Evolutionary conservation across 2,888 invertebrate genomes (phyloP).

Genomic region (Drosophila melanocephala): DNA sequence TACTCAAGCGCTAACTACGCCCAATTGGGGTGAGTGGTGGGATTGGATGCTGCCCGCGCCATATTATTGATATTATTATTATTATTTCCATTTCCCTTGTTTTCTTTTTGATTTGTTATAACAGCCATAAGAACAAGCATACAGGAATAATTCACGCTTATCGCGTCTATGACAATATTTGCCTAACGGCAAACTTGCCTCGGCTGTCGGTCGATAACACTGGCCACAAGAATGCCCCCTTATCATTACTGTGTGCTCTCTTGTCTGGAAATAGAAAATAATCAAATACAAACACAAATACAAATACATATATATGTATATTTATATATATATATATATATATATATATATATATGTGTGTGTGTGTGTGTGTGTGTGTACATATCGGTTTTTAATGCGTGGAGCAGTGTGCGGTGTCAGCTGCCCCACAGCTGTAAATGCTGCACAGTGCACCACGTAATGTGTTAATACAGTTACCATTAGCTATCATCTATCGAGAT

Average conservation of each 20-base stretch:
- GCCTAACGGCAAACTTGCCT: slow-evolving; percentile 1
- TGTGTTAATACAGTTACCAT: background rate
- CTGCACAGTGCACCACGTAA: background rate
- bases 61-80: slow-evolving; percentile 34
- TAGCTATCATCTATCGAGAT: background rate
- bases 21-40: slow-evolving; percentile 34
- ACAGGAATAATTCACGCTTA: slow-evolving; percentile 32
- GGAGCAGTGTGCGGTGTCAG: background rate
- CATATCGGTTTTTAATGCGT: slow-evolving; percentile 8
- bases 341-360: background rate
- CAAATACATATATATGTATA: slow-evolving; percentile 1
- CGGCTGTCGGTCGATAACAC: slow-evolving; percentile 30
- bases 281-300: slow-evolving; percentile 4
- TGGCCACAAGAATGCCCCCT: slow-evolving; percentile 30
- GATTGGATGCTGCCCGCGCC: slow-evolving; percentile 12
- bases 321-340: slow-evolving; percentile 4
- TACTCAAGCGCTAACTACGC: slow-evolving; percentile 89
- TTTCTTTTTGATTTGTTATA: background rate
- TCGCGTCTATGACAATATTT: slow-evolving; percentile 30
- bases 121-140: background rate
- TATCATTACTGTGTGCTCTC: slow-evolving; percentile 40
- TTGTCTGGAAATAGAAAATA: slow-evolving; percentile 49
- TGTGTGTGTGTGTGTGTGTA: background rate
- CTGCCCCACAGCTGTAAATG: background rate
- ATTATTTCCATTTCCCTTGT: background rate